Base-by-base conservation (phyloP, 2,888 invertebrate species). In the Lepidochitona cinerea region DNA sequence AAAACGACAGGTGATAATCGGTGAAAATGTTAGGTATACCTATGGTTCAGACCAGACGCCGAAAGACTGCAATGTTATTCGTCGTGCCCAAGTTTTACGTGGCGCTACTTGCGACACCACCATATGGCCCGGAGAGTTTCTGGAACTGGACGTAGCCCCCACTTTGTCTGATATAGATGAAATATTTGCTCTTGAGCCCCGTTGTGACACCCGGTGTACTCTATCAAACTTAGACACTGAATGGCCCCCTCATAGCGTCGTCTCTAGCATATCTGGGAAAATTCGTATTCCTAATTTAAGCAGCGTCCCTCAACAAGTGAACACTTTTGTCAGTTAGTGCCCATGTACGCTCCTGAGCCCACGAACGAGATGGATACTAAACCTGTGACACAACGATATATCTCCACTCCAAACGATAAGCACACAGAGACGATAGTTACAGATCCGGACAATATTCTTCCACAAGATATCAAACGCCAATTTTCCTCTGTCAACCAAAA, bases 121-220 rank as follows among this genome's bases (percentile, higher is more conserved):
- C n/a, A 41, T 76, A 6, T 78, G 75, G 76, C 79, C 79, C 14
- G 78, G 81, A 0, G 52, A 72, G 4, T 78, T 49, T 36, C 35
- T 76, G 18, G 77, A 79, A 59, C 23, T 81, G 1, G 66, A n/a
- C n/a, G n/a, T n/a, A n/a, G n/a, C n/a, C n/a, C n/a, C n/a, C n/a
- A n/a, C n/a, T n/a, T n/a, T n/a, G n/a, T n/a, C n/a, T n/a, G n/a
- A n/a, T n/a, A n/a, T n/a, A n/a, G n/a, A n/a, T n/a, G n/a, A n/a
- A n/a, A n/a, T 12, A 41, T 35, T 36, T 41, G 68, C 75, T 18
- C 35, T 73, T 0, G 73, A 71, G 37, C 68, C 73, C 23, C 65
- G 68, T 33, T 26, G 35, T n/a, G 54, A 53, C 35, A 32, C 7
- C 7, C 33, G 65, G 7, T 23, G 7, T 5, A 65, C 18, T 1